Base-by-base conservation (phyloP, 2,888 invertebrate species). In the Pinctada fucata region DNA sequence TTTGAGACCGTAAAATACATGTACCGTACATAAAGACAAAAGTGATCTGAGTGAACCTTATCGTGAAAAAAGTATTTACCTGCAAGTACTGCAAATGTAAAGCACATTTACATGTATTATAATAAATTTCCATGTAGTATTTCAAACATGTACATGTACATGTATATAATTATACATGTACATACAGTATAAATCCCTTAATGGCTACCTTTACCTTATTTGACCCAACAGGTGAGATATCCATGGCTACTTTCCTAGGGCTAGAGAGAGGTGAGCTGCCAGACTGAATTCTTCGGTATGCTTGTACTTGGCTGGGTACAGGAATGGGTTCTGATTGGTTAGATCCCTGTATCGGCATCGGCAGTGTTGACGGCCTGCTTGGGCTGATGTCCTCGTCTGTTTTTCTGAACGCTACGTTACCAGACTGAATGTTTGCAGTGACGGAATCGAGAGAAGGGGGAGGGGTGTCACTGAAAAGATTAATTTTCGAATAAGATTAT, bases 261-360 rank as follows among this genome's bases (percentile, higher is more conserved):
- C 75, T 75, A n/a, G 75, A 75, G 16, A 83, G 80, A 3, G 86
- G 87, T 1, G 88, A 86, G 76, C 86, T 89, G 69, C 78, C 77
- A 45, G 87, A 85, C 77, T 90, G 90, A 66, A 94, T 93, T 80
- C 93, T 92, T 82, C 93, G 91, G 85, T 93, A 94, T 8, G 94
- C 93, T 76, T 94, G 94, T 80, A 94, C 92, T 89, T 95, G 95
- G 6, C 95, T 94, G 8, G 96, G 96, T 72, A 96, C 96, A 3
- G 96, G 96, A 83, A 96, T 95, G 4, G 96, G 96, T 90, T 96
- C 96, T 4, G 95, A 88, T n/a, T 87, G 76, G 13, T 84, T 81
- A 10, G 85, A 82, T 63, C 84, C 80, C 68, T 80, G 83, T 10
- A 66, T 70, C 65, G 76, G 80, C 68, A 87, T 87, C 75, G 86